Evolutionary conservation across 2,797 vertebrate genomes (phyloP).

Genomic region (Lagorchestes hirsutus): DNA sequence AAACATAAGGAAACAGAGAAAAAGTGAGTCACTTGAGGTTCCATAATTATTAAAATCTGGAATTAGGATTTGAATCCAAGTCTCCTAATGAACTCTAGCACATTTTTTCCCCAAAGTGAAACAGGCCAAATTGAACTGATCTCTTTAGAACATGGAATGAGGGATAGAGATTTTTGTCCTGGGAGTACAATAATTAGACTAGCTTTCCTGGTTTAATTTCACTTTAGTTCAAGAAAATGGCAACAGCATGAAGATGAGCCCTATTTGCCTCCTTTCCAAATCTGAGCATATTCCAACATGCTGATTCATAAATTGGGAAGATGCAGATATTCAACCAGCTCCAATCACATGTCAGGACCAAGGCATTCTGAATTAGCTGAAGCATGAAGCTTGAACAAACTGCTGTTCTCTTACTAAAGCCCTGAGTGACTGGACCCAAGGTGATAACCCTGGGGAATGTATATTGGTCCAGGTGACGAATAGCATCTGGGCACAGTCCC

Average conservation of each 20-base stretch:
- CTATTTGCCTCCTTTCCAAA: not conserved
- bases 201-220: not conserved
- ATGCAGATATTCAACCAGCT: not conserved
- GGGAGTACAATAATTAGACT: accelerated
- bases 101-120: not conserved
- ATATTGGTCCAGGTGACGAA: not conserved
- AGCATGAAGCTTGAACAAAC: not conserved
- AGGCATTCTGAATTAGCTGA: not conserved
- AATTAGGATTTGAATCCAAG: not conserved
- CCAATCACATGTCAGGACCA: not conserved
- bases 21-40: not conserved
- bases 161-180: not conserved
- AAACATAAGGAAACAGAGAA: not conserved
- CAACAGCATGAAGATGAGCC: not conserved
- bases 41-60: not conserved
- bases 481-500: not conserved
- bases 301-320: not conserved
- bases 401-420: not conserved
- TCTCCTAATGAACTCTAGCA: not conserved
- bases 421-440: not conserved
- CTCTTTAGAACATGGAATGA: not conserved
- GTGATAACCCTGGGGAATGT: not conserved
- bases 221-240: not conserved
- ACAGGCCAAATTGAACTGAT: not conserved
- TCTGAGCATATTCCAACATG: not conserved